These are phyloP conservation scores for Desmodus rotundus DNA, from an alignment of 2,113 vertebrate species.

Conservation along the genomic window DNA sequence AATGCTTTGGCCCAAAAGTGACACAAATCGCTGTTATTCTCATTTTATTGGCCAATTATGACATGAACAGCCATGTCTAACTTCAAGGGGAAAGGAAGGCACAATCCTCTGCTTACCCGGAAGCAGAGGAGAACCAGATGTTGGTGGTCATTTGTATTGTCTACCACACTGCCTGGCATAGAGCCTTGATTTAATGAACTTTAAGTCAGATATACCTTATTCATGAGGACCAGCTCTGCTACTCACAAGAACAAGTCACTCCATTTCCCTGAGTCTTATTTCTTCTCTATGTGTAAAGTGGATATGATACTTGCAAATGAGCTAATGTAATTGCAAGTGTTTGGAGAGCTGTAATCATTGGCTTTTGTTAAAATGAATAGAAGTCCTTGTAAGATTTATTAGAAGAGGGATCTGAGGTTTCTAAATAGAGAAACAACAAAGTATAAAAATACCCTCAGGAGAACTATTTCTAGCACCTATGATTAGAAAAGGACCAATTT, in stretches of 20 bases:
- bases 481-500: not conserved
- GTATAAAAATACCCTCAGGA: not conserved
- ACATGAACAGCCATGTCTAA: not conserved
- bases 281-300: constrained; percentile 1
- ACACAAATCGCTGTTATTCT: not conserved
- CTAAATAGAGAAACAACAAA: constrained; percentile 4
- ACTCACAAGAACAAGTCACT: not conserved
- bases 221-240: not conserved
- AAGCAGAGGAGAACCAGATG: not conserved
- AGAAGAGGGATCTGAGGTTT: not conserved
- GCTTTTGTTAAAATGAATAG: not conserved
- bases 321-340: not conserved
- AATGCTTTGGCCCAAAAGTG: not conserved
- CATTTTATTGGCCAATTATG: not conserved
- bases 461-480: not conserved
- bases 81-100: not conserved
- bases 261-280: not conserved
- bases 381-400: not conserved
- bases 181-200: not conserved
- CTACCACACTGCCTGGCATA: not conserved
- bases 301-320: not conserved
- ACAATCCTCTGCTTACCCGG: not conserved
- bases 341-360: not conserved
- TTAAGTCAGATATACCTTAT: not conserved
- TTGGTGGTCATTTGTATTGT: not conserved